Conservation (phyloP, 2,888 invertebrate genomes). For the Cephus sareptanus region DNA sequence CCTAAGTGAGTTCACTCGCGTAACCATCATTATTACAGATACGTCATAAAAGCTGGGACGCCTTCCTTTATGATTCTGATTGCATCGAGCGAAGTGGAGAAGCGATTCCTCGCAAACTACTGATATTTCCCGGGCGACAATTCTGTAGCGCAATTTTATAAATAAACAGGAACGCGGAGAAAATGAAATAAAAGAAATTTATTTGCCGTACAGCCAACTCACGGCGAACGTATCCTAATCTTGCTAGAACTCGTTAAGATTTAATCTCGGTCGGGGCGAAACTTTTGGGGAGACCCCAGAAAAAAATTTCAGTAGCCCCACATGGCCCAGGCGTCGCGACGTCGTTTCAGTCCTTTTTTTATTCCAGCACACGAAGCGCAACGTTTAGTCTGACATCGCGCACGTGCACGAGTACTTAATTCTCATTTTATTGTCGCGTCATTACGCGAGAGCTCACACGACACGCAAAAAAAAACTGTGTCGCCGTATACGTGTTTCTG, state of each 20-base stretch:
- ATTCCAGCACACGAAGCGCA: neutral
- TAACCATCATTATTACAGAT: slow-evolving; percentile 58
- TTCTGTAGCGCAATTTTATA: neutral
- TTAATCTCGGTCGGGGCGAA: neutral
- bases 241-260: neutral
- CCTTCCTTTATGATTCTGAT: slow-evolving; percentile 75
- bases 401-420: neutral
- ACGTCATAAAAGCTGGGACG: slow-evolving; percentile 73
- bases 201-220: neutral
- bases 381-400: neutral
- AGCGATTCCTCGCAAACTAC: slow-evolving; percentile 70
- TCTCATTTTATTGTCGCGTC: neutral
- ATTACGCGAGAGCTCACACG: neutral
- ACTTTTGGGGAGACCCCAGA: neutral
- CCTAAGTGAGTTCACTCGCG: neutral
- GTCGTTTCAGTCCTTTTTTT: neutral
- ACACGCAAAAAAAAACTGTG: neutral
- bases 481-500: neutral
- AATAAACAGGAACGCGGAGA: neutral
- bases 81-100: slow-evolving; percentile 70
- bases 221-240: neutral
- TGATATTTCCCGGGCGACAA: slow-evolving; percentile 6
- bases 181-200: neutral
- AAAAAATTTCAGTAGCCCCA: neutral
- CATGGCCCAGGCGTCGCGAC: neutral